phyloP scores from a whole-genome alignment of 2,113 vertebrate genomes.

The Eulacestoma nigropectus region DNA sequence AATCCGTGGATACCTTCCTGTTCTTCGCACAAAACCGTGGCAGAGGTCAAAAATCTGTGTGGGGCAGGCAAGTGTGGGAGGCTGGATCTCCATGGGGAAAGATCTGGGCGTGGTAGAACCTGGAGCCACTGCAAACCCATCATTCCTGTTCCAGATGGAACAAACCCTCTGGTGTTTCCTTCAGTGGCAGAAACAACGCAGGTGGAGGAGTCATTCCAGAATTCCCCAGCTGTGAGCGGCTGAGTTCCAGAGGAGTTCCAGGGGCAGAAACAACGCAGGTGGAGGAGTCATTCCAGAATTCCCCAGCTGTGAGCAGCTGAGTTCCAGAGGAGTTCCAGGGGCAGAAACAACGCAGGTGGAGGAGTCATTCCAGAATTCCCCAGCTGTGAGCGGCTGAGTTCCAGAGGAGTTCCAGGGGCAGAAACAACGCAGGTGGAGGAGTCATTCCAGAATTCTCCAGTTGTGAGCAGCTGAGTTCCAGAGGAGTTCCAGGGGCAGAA shows the following conservation, averaged over 20 bases:
- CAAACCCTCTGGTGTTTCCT: background rate
- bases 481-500: accelerated
- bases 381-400: background rate
- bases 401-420: accelerated
- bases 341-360: accelerated
- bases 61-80: background rate
- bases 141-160: accelerated
- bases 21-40: accelerated
- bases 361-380: background rate
- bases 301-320: background rate
- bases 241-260: background rate
- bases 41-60: accelerated
- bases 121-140: background rate
- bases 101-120: background rate
- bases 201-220: background rate
- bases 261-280: accelerated
- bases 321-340: background rate
- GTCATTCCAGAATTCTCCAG: background rate
- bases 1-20: accelerated
- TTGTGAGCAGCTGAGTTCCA: background rate
- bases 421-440: background rate
- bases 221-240: background rate
- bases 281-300: background rate
- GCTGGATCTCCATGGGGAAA: background rate
- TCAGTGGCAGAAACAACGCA: accelerated